These are phyloP conservation scores for Corella eumyota DNA, from an alignment of 23 tunicate species.

Conservation along the genomic window DNA sequence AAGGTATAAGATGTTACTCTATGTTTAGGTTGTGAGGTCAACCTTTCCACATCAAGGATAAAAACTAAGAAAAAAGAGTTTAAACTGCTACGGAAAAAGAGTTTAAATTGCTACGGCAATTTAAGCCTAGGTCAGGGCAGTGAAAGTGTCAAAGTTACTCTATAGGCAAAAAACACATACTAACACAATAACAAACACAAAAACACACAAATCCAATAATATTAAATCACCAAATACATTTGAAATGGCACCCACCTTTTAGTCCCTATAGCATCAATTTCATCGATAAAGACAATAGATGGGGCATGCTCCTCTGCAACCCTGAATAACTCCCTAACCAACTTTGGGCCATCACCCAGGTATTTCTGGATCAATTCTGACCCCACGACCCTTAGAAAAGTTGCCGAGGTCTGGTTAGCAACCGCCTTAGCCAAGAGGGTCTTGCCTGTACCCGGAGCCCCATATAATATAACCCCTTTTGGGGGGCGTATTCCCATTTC, in stretches of 20 bases:
- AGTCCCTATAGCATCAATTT: conserved; percentile 97
- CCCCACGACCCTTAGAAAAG: conserved; percentile 90
- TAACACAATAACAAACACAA: no score
- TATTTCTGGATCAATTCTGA: conserved; percentile 94
- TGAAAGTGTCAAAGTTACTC: no score
- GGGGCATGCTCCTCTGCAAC: conserved; percentile 99
- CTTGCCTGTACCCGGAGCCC: conserved; percentile 99
- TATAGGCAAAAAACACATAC: no score
- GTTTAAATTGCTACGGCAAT: no score
- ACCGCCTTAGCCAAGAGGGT: conserved; percentile 99
- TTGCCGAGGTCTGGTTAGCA: conserved; percentile 95
- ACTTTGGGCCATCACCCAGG: conserved; percentile 97
- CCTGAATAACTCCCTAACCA: conserved; percentile 91
- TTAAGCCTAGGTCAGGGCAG: no score
- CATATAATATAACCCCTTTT: conserved; percentile 95
- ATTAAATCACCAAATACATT: no score
- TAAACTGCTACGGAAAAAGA: no score
- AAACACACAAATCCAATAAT: no score
- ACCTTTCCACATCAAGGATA: no score
- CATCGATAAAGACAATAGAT: conserved; percentile 96
- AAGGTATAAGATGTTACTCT: no score
- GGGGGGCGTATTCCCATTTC: conserved; percentile 99
- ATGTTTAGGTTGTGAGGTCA: no score
- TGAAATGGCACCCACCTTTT: conserved; percentile 76
- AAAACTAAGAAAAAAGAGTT: no score